Percentiles rank a stretch among this genome's conserved stretches.
Evolutionary conservation across 2,113 vertebrate genomes (phyloP).

Genomic region (Polypterus bichir): DNA sequence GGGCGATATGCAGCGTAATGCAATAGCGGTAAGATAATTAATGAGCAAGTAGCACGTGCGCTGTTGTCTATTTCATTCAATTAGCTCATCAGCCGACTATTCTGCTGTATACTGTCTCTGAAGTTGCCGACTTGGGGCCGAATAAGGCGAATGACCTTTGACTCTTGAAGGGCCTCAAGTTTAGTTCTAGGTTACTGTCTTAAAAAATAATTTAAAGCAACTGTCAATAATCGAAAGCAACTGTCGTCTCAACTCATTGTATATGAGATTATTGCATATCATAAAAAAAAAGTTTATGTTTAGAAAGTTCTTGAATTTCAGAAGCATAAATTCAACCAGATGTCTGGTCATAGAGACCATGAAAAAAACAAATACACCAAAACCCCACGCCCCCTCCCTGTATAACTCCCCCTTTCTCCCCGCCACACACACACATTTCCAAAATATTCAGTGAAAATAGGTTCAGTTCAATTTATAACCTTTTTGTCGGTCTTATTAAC

Average conservation of each 20-base stretch:
- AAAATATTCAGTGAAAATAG: slow-evolving; percentile 1
- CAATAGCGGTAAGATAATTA: slow-evolving; percentile 45
- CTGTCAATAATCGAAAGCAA: slow-evolving; percentile 30
- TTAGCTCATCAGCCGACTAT: slow-evolving; percentile 56
- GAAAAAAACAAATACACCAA: too few species aligned
- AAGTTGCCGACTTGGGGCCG: slow-evolving; percentile 37
- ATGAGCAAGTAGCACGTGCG: slow-evolving; percentile 48
- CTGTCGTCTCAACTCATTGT: neutral
- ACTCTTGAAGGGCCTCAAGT: slow-evolving; percentile 28
- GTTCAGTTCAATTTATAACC: slow-evolving; percentile 13
- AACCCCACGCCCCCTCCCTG: too few species aligned
- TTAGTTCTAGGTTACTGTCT: slow-evolving; percentile 20
- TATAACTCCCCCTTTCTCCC: neutral
- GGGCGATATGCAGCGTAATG: slow-evolving; percentile 26
- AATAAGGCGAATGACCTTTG: slow-evolving; percentile 41
- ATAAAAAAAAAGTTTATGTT: slow-evolving; percentile 3
- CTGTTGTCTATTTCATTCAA: slow-evolving; percentile 48
- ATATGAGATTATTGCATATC: slow-evolving; percentile 11
- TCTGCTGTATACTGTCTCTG: slow-evolving; percentile 36
- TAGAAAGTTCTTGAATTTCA: slow-evolving; percentile 10
- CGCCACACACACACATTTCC: too few species aligned
- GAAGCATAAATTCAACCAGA: slow-evolving; percentile 15
- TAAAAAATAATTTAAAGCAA: slow-evolving; percentile 33
- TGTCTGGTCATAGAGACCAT: neutral
- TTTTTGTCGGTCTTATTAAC: slow-evolving; percentile 1